A percentile compares a stretch with the other conserved stretches of the same genome.
These are phyloP conservation scores for Jacana jacana DNA, from an alignment of 2,113 vertebrate species.

Conservation along the genomic window DNA sequence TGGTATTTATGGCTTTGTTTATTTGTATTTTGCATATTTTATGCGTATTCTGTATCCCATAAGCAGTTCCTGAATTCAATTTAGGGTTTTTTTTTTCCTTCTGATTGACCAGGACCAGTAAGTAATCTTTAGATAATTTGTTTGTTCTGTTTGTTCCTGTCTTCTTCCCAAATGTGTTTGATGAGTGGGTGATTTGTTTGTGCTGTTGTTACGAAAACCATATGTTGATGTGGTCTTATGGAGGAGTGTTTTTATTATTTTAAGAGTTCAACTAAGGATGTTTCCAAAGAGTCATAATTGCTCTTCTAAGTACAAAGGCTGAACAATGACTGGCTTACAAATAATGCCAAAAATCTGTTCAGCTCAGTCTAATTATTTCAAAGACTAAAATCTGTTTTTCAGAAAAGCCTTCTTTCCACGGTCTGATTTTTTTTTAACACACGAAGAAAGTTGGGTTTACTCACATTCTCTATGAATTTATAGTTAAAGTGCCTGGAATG, in stretches of 20 bases:
- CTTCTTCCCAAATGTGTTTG: conserved; percentile 58
- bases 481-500: not conserved
- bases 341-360: conserved; percentile 67
- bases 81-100: not conserved
- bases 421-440: conserved; percentile 8
- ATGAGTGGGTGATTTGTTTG: conserved; percentile 68
- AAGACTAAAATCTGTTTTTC: conserved; percentile 48
- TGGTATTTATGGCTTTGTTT: not conserved
- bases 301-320: conserved; percentile 61
- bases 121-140: conserved; percentile 40
- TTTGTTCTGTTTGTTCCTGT: conserved; percentile 62
- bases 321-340: conserved; percentile 62
- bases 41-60: not conserved
- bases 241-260: conserved; percentile 70
- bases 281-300: conserved; percentile 67
- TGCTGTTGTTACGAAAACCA: conserved; percentile 57
- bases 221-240: conserved; percentile 62
- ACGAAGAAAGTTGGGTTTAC: not conserved
- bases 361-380: conserved; percentile 57
- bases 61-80: not conserved
- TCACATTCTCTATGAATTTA: not conserved
- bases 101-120: conserved; percentile 39
- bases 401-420: conserved; percentile 28
- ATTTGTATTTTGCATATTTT: conserved; percentile 19
- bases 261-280: conserved; percentile 68